Base-by-base conservation (phyloP, 1,140 invertebrate species). In the Drosophila orena region DNA sequence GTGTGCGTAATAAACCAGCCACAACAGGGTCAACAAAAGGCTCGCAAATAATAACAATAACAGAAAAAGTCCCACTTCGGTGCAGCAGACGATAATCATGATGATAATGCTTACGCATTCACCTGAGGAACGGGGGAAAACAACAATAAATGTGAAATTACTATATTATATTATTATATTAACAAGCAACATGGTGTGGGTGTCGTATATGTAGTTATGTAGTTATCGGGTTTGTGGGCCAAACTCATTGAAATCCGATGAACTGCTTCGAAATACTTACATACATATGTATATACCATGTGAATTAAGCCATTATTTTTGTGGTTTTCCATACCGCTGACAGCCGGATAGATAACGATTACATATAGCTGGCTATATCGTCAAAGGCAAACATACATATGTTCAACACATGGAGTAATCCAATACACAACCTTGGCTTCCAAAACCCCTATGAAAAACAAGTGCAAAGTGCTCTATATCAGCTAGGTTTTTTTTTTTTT, bases 1-100 rank as follows among this genome's bases (percentile, higher is more conserved):
- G 24, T 78, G 58, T 71, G 57, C 70, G 65, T 53, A 76, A 72
- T 77, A 76, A 83, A 78, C 55, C 72, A 53, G 43, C 46, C 52
- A 59, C 74, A 79, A 52, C 58, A 79, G 47, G 60, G 57, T 57
- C 72, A 76, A 83, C 81, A 78, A 71, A 72, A 72, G 65, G 75
- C 42, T 49, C 43, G 44, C 52, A 71, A 68, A 77, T 55, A 60
- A 56, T 46, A 78, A 55, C 55, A 78, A 70, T 57, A 40, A 37
- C 15, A 20, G 27, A 69, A 40, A 62, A 78, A 49, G 46, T 60
- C 68, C 52, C 49, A 77, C 69, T 79, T 77, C 57, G 72, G 56
- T 65, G 56, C 66, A 65, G 17, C 34, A 38, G 30, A 43, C 8
- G 24, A 42, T 38, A 42, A 57, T 40, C 50, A 54, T 38, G 59